A percentile compares a stretch with the other conserved stretches of the same genome.
Conservation (phyloP, 2,113 vertebrate species). For the Paedocypris sp. region DNA sequence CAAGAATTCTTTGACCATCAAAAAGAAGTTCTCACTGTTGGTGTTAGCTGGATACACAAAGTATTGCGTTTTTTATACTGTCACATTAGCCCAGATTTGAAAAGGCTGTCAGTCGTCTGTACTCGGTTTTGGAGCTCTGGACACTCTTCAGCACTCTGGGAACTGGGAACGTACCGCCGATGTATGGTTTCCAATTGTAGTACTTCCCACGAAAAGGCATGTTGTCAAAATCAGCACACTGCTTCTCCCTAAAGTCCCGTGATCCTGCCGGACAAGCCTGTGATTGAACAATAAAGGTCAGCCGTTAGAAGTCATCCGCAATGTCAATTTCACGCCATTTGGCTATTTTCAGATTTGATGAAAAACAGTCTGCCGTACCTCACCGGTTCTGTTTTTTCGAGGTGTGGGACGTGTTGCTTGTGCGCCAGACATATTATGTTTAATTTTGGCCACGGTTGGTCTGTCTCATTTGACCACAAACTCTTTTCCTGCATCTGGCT, state of each 20-base stretch:
- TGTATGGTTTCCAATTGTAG: constrained; percentile 99
- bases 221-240: constrained; percentile 92
- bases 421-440: not conserved
- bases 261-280: constrained; percentile 79
- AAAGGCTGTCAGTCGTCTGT: not conserved
- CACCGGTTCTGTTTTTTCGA: not conserved
- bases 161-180: constrained; percentile 73
- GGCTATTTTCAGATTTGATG: too few relatives aligned
- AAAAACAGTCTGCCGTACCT: too few relatives aligned
- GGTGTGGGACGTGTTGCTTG: not conserved
- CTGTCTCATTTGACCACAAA: not conserved
- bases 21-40: constrained; percentile 32
- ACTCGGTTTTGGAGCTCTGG: too few relatives aligned
- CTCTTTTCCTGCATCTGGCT: not conserved
- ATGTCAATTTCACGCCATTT: too few relatives aligned
- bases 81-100: constrained; percentile 11
- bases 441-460: not conserved
- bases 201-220: constrained; percentile 96
- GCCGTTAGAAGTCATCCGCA: too few relatives aligned
- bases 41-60: constrained; percentile 35
- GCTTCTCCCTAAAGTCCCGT: constrained; percentile 93
- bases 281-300: not conserved
- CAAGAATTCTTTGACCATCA: constrained; percentile 39
- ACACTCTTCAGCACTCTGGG: too few relatives aligned
- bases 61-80: constrained; percentile 32